Percentiles rank a stretch among this genome's conserved stretches.
Conservation (phyloP, 2,888 invertebrate genomes). For the Agrotis segetum region DNA sequence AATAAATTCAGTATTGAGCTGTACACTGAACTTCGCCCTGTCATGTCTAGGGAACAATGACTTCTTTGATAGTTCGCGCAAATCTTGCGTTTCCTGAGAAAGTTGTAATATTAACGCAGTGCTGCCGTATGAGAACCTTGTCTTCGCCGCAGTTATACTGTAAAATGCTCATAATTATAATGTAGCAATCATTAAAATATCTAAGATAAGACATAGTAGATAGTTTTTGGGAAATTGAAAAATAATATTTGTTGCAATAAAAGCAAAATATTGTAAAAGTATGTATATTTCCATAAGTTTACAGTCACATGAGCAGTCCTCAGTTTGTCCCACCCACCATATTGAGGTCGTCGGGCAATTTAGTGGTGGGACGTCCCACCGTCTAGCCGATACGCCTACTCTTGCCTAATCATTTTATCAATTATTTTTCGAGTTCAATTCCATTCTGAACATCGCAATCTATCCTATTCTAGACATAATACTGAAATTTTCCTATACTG, state of each 20-base stretch:
- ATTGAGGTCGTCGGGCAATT: not conserved
- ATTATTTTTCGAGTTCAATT: not conserved
- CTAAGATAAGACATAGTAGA: not conserved
- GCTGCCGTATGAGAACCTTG: too few species aligned
- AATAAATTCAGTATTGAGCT: too few species aligned
- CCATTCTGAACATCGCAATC: not conserved
- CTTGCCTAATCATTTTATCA: not conserved
- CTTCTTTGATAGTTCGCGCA: too few species aligned
- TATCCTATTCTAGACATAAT: not conserved
- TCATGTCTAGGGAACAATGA: too few species aligned
- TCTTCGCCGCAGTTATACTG: not conserved
- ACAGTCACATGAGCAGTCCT: too few species aligned
- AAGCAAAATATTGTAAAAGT: not conserved
- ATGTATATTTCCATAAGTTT: not conserved
- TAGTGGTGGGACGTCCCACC: not conserved
- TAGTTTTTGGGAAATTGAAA: not conserved
- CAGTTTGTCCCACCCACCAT: slow-evolving; percentile 5
- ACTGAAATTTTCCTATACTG: not conserved
- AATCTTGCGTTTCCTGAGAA: too few species aligned
- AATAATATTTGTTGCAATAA: not conserved
- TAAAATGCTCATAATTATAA: not conserved
- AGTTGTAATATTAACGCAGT: too few species aligned
- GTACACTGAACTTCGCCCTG: too few species aligned
- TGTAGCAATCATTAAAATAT: not conserved
- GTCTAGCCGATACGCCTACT: not conserved